A percentile compares a stretch with the other conserved stretches of the same genome.
These are phyloP conservation scores for Plutella xylostella DNA, from an alignment of 2,888 invertebrate genomes.

Conservation along the genomic window DNA sequence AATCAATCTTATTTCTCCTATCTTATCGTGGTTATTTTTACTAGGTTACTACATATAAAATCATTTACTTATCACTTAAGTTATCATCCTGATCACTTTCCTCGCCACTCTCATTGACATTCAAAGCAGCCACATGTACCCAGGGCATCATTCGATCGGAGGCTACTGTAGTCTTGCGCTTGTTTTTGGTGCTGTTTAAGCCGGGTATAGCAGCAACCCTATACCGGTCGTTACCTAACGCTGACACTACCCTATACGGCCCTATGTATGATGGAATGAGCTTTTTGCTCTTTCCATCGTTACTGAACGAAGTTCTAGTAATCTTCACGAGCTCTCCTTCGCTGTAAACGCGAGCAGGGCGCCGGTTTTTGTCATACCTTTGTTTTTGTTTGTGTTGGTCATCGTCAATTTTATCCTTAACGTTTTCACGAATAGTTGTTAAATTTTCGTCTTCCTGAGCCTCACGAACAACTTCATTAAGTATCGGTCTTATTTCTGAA, in stretches of 20 bases:
- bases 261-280: constrained; percentile 10
- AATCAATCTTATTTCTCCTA: no score
- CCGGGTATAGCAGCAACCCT: constrained; percentile 10
- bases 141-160: constrained; percentile 5
- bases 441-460: neutral
- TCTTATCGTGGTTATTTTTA: no score
- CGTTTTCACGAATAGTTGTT: neutral
- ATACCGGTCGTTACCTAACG: constrained; percentile 13
- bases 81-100: neutral
- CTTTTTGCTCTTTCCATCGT: constrained; percentile 8
- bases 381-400: constrained; percentile 4
- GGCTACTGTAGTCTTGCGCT: constrained; percentile 2
- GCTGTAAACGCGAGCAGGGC: constrained; percentile 1
- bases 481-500: neutral
- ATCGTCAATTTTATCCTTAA: constrained; percentile 2
- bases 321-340: constrained; percentile 5
- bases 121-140: constrained; percentile 8
- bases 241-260: constrained; percentile 7
- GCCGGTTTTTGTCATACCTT: neutral
- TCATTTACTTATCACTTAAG: no score
- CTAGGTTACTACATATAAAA: no score
- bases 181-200: constrained; percentile 5
- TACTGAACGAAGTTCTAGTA: neutral
- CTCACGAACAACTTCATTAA: neutral
- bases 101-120: constrained; percentile 8